Evolutionary conservation across 2,888 invertebrate genomes (phyloP).

Genomic region (Macrosiphum euphorbiae): DNA sequence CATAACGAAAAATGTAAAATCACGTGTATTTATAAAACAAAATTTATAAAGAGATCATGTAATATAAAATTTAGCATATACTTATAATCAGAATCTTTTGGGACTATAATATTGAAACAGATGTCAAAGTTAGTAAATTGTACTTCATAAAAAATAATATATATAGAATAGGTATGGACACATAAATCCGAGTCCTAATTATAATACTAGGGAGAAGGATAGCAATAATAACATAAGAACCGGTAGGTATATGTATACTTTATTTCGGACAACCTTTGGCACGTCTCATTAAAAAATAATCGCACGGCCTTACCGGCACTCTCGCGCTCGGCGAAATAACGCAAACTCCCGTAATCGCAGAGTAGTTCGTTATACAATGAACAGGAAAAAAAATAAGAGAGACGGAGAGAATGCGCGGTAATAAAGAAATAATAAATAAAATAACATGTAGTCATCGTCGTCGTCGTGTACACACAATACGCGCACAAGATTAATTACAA

Average conservation of each 20-base stretch:
- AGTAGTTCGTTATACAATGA: slow-evolving; percentile 56
- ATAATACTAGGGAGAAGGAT: neutral
- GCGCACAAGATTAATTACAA: slow-evolving; percentile 61
- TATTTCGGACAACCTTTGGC: slow-evolving; percentile 14
- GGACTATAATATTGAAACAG: neutral
- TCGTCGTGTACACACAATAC: slow-evolving; percentile 39
- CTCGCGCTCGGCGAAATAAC: slow-evolving; percentile 28
- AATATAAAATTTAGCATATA: neutral
- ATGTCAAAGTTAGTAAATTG: neutral
- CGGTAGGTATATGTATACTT: neutral
- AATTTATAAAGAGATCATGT: neutral
- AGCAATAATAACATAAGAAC: slow-evolving; percentile 23
- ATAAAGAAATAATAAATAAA: slow-evolving; percentile 63
- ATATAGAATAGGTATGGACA: neutral
- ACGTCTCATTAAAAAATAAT: slow-evolving; percentile 45
- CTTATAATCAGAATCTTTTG: neutral
- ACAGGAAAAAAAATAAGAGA: slow-evolving; percentile 19
- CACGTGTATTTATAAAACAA: neutral
- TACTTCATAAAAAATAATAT: neutral
- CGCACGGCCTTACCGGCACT: slow-evolving; percentile 25
- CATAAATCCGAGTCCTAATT: neutral
- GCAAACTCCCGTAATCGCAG: slow-evolving; percentile 40
- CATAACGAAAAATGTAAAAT: neutral
- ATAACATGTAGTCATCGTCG: slow-evolving; percentile 64
- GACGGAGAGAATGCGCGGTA: neutral